Evolutionary conservation across 2,113 vertebrate genomes (phyloP), one percentile per base, ranked within the genome.

Genomic region (Nothoprocta pentlandii): DNA sequence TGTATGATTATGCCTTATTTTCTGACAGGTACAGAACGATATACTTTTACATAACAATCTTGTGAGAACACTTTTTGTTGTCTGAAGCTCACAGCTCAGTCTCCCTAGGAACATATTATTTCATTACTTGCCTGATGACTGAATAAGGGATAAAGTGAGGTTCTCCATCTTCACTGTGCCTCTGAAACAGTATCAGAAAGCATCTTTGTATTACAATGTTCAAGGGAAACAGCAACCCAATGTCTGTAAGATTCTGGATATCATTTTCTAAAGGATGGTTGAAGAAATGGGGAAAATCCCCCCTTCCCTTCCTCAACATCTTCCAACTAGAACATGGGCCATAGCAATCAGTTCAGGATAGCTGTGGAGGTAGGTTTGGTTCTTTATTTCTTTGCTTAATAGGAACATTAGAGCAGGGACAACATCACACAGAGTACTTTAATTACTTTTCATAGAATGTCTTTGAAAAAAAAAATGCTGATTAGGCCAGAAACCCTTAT

Each of bases 401-500:
- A 78, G 82, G 91, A 95, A 73, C 4, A 6, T 8, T 32, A 85
- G 12, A 80, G 36, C 15, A 56, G 12, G 25, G 21, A 17, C 63
- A 79, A 90, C n/a, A 82, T 0, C 13, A 89, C 47, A 93, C 66
- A 90, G 54, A n/a, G 12, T 61, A 51, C 47, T 47, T 83, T 94
- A 91, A 96, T 94, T 94, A 80, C 39, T 8, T 85, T 95, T 95
- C 83, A 87, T n/a, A 73, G 41, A 56, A 79, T 83, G 16, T 16
- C 94, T 90, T 87, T 39, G 16, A 58, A 58, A 96, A 75, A 95
- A 85, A 89, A 46, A 87, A 85, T 96, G 85, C 71, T 91, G 78
- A 94, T 59, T 66, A 82, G 47, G 85, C 77, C 41, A 93, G 51
- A 95, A 95, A 94, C 47, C 15, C 17, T 74, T 77, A 9, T 10